Evolutionary conservation across 2,113 vertebrate genomes (phyloP).

Genomic region (Oxyura jamaicensis): DNA sequence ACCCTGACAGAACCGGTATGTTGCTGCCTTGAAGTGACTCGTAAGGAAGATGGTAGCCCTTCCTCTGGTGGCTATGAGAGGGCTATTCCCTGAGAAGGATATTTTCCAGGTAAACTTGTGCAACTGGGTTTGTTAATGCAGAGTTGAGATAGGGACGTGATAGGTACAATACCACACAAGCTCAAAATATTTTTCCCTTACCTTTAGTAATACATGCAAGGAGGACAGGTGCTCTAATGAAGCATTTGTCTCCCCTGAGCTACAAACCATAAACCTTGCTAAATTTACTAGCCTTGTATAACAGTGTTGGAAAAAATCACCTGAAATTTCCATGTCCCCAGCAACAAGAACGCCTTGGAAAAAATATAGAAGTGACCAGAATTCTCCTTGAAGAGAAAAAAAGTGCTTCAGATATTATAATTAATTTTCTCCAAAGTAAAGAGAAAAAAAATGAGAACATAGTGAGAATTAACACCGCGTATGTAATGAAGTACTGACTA

Average conservation of each 20-base stretch:
- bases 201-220: neutral
- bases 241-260: neutral
- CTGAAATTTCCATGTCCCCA: neutral
- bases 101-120: neutral
- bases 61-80: neutral
- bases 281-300: neutral
- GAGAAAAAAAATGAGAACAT: neutral
- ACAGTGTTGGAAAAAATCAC: neutral
- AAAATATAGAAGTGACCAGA: neutral
- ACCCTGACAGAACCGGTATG: neutral
- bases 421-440: neutral
- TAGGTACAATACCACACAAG: neutral
- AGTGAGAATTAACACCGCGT: neutral
- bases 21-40: neutral
- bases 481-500: neutral
- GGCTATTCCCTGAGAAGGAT: neutral
- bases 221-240: neutral
- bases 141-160: neutral
- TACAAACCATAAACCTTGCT: neutral
- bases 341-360: conserved; percentile 12
- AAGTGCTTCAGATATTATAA: neutral
- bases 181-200: neutral
- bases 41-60: neutral
- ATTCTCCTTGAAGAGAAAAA: conserved; percentile 7
- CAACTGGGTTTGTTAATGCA: neutral